Base-by-base conservation (phyloP, 2,888 invertebrate genomes). In the Adineta ricciae region DNA sequence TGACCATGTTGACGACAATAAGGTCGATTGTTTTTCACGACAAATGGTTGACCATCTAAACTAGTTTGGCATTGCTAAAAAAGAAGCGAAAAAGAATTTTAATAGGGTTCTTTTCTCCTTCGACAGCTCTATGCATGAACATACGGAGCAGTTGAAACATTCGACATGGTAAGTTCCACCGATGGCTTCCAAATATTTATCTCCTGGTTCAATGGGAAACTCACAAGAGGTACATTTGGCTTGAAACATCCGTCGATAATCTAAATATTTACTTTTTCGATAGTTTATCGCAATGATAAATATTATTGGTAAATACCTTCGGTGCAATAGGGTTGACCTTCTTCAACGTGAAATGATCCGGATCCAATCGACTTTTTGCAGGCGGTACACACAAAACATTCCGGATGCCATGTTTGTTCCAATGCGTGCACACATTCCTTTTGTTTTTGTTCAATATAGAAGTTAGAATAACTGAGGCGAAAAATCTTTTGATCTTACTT, bases 91-190 rank as follows among this genome's bases (percentile, higher is more conserved):
- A 14, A 64, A 64, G 9, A 32, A 16, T 5, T 50, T 50, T 50
- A 9, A 19, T 16, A 11, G 14, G 50, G 14, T 50, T 50, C 9
- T 50, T 50, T 50, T 50, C 19, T 16, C 8, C 14, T 49, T 11
- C 14, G 14, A 49, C 14, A 14, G 14, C 8, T 11, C 49, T 49
- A 14, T n/a, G n/a, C n/a, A n/a, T 50, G 2, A 27, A 73, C 72
- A n/a, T 73, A 86, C 86, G 38, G 97, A 95, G 93, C 99, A 99
- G 92, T 96, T 97, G 93, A 99, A 99, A 93, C 99, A 99, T 93
- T 97, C 97, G 91, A 97, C 97, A 93, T 99, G 99, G 92, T 97
- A 99, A 92, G 97, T 97, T 92, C 96, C 95, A 92, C 94, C 96
- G 90, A 99, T 93, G 89, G 99, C 99, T 78, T 78, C 78, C 9